Evolutionary conservation across 2,113 vertebrate species (phyloP).

Genomic region (Lycocorax pyrrhopterus): DNA sequence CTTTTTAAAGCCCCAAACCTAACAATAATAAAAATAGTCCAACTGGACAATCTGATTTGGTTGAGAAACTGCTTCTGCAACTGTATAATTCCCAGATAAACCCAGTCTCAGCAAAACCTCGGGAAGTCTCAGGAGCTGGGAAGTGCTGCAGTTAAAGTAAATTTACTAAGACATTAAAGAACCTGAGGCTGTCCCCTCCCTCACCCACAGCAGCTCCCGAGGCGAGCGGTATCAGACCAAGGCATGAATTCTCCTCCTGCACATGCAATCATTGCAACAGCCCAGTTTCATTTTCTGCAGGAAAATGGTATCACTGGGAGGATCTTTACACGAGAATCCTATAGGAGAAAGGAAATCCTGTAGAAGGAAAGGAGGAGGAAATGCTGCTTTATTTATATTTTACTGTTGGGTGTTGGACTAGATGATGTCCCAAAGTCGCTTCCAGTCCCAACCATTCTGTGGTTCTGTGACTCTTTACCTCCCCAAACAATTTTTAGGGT

Average conservation of each 20-base stretch:
- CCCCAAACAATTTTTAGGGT: not conserved
- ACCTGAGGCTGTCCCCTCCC: accelerated
- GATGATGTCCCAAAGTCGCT: not conserved
- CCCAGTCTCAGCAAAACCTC: not conserved
- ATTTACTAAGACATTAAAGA: not conserved
- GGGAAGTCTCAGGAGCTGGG: not conserved
- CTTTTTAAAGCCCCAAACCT: not conserved
- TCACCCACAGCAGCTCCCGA: accelerated
- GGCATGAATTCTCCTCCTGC: not conserved
- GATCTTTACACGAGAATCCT: not conserved
- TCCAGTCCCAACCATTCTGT: not conserved
- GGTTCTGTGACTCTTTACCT: not conserved
- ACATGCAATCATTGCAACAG: not conserved
- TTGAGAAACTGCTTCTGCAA: not conserved
- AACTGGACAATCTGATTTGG: not conserved
- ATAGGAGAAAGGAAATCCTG: not conserved
- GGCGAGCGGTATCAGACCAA: accelerated
- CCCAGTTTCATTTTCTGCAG: not conserved
- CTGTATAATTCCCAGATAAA: not conserved
- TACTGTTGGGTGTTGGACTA: not conserved
- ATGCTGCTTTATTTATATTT: not conserved
- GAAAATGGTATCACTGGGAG: not conserved
- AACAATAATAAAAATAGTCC: not conserved
- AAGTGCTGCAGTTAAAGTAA: not conserved
- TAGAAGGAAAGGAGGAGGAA: not conserved